A percentile compares a stretch with the other conserved stretches of the same genome.
phyloP scores from a whole-genome alignment of 2,888 invertebrate species.

The Melieria picta region DNA sequence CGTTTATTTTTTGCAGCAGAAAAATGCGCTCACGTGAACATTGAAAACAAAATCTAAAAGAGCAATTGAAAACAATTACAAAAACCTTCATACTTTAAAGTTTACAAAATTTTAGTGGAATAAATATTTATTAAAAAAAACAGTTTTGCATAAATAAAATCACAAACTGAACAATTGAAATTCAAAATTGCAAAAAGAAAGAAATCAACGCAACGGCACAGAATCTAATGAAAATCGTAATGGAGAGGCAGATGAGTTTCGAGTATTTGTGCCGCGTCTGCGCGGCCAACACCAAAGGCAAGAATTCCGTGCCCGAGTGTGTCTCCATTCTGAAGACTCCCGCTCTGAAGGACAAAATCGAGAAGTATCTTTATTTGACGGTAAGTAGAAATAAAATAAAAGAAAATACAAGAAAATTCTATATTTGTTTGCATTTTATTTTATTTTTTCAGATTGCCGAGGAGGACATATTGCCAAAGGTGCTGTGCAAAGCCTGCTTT shows the following conservation, averaged over 20 bases:
- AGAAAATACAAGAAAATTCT: too few relatives aligned
- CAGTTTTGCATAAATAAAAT: too few relatives aligned
- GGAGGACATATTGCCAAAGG: conserved; percentile 59
- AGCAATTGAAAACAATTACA: too few relatives aligned
- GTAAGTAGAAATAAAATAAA: too few relatives aligned
- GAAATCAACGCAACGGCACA: conserved; percentile 12
- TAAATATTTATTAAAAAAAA: too few relatives aligned
- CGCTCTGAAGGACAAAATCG: conserved; percentile 57
- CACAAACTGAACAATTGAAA: too few relatives aligned
- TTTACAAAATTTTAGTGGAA: too few relatives aligned
- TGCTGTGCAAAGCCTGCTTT: conserved; percentile 60
- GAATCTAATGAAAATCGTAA: conserved; percentile 22
- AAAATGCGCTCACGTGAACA: too few relatives aligned
- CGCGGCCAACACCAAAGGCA: conserved; percentile 59
- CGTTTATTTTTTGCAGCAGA: too few relatives aligned
- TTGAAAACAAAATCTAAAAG: too few relatives aligned
- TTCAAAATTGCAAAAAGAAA: conserved; percentile 6
- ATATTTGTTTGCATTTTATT: background rate
- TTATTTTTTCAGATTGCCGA: conserved; percentile 54
- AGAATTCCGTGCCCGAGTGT: conserved; percentile 58
- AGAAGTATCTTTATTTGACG: conserved; percentile 53
- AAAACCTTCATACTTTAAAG: too few relatives aligned
- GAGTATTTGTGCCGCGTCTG: conserved; percentile 60
- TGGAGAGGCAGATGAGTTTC: conserved; percentile 55
- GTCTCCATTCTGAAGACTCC: conserved; percentile 60